These are phyloP conservation scores for Neoascia interrupta DNA, from an alignment of 2,888 invertebrate species.

Conservation along the genomic window DNA sequence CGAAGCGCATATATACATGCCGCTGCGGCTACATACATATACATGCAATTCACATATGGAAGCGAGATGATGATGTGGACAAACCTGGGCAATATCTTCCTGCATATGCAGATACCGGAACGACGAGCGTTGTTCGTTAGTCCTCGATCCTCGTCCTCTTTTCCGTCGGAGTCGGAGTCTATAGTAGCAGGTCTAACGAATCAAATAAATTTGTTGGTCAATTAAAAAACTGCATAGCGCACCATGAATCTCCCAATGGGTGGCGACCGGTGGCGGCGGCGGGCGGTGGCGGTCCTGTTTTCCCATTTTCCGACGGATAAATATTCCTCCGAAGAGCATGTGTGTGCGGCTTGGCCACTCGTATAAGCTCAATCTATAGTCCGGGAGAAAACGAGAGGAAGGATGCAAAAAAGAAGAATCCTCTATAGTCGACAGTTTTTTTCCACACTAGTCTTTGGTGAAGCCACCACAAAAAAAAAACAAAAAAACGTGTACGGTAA, in stretches of 20 bases:
- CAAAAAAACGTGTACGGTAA: slow-evolving; percentile 47
- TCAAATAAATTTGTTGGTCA: slow-evolving; percentile 80
- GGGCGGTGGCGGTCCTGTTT: slow-evolving; percentile 52
- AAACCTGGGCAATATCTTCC: slow-evolving; percentile 65
- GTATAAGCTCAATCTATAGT: slow-evolving; percentile 45
- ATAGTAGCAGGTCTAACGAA: slow-evolving; percentile 75
- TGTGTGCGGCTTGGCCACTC: slow-evolving; percentile 44
- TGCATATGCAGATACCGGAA: slow-evolving; percentile 51
- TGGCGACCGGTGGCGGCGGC: slow-evolving; percentile 42
- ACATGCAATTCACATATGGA: slow-evolving; percentile 17
- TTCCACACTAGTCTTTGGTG: slow-evolving; percentile 11
- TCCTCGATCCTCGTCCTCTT: not conserved
- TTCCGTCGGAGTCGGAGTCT: slow-evolving; percentile 10
- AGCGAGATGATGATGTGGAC: slow-evolving; percentile 66
- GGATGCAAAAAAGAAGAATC: slow-evolving; percentile 1
- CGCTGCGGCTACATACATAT: not conserved
- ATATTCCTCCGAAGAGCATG: slow-evolving; percentile 60
- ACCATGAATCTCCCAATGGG: slow-evolving; percentile 70
- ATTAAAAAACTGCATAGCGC: slow-evolving; percentile 79
- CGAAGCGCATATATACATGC: slow-evolving; percentile 50
- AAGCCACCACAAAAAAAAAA: not conserved
- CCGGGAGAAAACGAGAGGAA: slow-evolving; percentile 1
- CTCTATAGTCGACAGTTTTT: slow-evolving; percentile 61
- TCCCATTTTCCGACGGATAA: slow-evolving; percentile 55
- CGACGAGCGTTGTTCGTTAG: slow-evolving; percentile 50